Base-by-base conservation (phyloP, 2,888 invertebrate species). In the Drosophila engyochracea region DNA sequence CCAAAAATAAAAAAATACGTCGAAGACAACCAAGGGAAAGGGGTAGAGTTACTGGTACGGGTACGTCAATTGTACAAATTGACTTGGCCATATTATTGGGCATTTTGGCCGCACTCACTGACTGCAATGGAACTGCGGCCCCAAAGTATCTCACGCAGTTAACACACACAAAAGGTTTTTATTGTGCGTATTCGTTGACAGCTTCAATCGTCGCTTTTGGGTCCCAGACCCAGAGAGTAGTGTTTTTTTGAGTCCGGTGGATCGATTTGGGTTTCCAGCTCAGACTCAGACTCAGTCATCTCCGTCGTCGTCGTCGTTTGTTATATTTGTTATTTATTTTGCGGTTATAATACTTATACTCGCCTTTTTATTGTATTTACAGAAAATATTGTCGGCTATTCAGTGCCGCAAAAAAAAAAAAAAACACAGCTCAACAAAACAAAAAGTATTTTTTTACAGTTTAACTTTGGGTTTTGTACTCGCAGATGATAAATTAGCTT, bases 281-380 rank as follows among this genome's bases (percentile, higher is more conserved):
- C n/a, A 31, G 33, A 12, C 51, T 19, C 31, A 35, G 35, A 14
- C 35, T 35, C 35, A 60, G 74, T 53, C 78, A 44, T 51, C 73
- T 22, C 51, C n/a, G n/a, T 19, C 10, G n/a, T 10, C 47, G 63
- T 57, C 63, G 70, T 82, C 78, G 89, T 89, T 82, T 89, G 89
- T 87, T 82, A 87, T 88, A 88, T 85, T 85, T 85, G 85, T 86
- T 86, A 86, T 86, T 86, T 86, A 86, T 86, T 89, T 89, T 89
- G 85, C 87, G 89, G 85, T 86, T 89, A 89, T 89, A 76, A 86
- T 85, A 86, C 85, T 74, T 83, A 83, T 74, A 70, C 81, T 65
- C 75, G 75, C 64, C 75, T 76, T 82, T 85, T 81, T 86, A 82
- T 81, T 73, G 82, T 75, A 78, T 71, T 86, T 76, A 78, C 85